phyloP scores from a whole-genome alignment of 2,113 vertebrate species.

The Eonycteris spelaea region DNA sequence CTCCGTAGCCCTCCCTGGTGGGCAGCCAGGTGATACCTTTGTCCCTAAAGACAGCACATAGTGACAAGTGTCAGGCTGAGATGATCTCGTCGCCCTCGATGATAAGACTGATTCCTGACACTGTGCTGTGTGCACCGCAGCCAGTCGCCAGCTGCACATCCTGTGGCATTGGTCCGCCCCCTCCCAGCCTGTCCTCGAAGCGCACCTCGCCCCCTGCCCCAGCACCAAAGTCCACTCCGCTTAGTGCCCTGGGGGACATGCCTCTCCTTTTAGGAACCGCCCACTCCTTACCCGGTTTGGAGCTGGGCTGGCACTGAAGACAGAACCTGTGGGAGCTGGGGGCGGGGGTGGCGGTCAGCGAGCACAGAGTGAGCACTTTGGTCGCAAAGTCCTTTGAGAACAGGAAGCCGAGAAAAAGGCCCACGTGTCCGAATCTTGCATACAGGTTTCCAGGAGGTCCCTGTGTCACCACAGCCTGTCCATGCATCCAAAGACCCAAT shows the following conservation, averaged over 20 bases:
- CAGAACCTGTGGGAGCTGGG: not conserved
- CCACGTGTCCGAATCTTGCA: rapidly evolving
- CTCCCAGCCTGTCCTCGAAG: not conserved
- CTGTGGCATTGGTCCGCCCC: rapidly evolving
- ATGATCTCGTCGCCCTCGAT: rapidly evolving
- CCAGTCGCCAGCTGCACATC: rapidly evolving
- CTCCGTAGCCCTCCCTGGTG: not conserved
- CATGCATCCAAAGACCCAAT: too few species aligned
- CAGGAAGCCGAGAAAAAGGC: not conserved
- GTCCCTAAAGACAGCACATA: too few species aligned
- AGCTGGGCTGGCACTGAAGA: not conserved
- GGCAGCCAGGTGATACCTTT: not conserved
- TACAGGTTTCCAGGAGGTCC: not conserved
- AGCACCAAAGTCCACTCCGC: not conserved
- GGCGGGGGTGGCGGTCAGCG: not conserved
- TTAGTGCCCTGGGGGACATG: not conserved
- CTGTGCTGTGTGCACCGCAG: not conserved
- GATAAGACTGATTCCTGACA: not conserved
- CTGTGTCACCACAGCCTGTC: not conserved
- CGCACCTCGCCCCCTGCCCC: not conserved
- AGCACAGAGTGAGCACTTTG: not conserved
- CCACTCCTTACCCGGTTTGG: too few species aligned
- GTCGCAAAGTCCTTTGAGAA: not conserved
- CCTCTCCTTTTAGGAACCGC: not conserved
- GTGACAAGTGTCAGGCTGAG: not conserved